Conservation (phyloP, 37 sponge, comb jelly and placozoan species). For the Cliona cf. orientalis region DNA sequence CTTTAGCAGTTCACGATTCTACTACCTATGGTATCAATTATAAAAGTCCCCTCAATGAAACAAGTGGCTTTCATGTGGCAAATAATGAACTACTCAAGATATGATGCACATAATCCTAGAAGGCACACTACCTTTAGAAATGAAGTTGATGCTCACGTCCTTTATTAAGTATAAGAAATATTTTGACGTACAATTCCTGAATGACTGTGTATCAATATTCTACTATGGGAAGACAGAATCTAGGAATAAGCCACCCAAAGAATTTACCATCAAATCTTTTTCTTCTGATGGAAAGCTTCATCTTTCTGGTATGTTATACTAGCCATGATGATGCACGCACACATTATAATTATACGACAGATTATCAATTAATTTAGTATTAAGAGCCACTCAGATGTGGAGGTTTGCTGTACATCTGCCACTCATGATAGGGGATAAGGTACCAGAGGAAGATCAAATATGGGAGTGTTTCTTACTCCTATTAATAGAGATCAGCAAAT, state of each 20-base stretch:
- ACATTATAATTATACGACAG: not conserved
- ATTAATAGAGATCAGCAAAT: conserved; percentile 5
- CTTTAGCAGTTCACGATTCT: conserved; percentile 5
- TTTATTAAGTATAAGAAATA: conserved; percentile 11
- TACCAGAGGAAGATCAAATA: conserved; percentile 11
- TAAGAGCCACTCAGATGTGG: conserved; percentile 20
- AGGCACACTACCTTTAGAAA: conserved; percentile 20
- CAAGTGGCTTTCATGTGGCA: conserved; percentile 46
- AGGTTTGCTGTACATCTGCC: conserved; percentile 3
- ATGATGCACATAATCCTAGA: conserved; percentile 57
- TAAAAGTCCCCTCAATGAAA: conserved; percentile 30
- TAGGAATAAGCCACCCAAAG: conserved; percentile 31
- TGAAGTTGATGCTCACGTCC: conserved; percentile 11
- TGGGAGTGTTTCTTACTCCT: conserved; percentile 31
- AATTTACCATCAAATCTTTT: not conserved
- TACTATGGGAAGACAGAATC: conserved; percentile 1
- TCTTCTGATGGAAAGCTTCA: not conserved
- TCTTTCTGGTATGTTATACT: conserved; percentile 10
- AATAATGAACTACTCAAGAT: conserved; percentile 45
- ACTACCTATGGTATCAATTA: conserved; percentile 47
- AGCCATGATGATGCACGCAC: not conserved
- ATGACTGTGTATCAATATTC: conserved; percentile 9
- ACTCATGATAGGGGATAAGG: not conserved
- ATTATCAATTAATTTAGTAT: not conserved
- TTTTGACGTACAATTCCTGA: conserved; percentile 32